These are phyloP conservation scores for Tolmerus cingulatus DNA, from an alignment of 2,888 invertebrate genomes.

Conservation along the genomic window DNA sequence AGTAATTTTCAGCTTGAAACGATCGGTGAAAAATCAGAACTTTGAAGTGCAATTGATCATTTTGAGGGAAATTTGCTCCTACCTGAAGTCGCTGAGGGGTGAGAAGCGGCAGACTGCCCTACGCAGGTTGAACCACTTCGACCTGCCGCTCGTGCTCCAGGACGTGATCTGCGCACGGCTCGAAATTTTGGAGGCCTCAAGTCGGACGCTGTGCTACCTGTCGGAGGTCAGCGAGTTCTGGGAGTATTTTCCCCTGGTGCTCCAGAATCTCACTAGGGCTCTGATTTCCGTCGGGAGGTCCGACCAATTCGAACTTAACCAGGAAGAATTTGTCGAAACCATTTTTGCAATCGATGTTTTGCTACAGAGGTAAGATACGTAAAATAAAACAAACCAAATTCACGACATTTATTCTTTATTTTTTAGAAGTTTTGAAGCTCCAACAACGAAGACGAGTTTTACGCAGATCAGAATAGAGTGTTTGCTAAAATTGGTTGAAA, in stretches of 20 bases:
- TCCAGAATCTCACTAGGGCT: conserved; percentile 27
- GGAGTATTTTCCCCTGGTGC: conserved; percentile 17
- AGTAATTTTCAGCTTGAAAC: neutral
- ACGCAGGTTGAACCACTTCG: neutral
- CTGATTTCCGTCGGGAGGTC: conserved; percentile 4
- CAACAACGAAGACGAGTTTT: neutral
- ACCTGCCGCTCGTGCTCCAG: conserved; percentile 7
- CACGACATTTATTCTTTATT: neutral
- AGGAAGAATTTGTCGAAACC: conserved; percentile 41
- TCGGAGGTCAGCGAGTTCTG: conserved; percentile 38
- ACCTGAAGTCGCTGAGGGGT: neutral
- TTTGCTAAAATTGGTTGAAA: neutral
- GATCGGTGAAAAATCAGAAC: neutral
- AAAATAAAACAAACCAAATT: neutral
- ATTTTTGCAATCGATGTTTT: conserved; percentile 36
- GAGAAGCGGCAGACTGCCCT: neutral
- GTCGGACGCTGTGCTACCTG: conserved; percentile 17
- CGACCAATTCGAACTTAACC: neutral
- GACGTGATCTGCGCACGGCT: conserved; percentile 31
- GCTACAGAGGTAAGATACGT: conserved; percentile 7
- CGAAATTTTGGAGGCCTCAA: neutral
- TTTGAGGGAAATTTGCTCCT: neutral
- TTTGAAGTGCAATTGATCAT: neutral
- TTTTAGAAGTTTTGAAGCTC: neutral
- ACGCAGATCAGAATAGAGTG: neutral